Evolutionary conservation across 2,888 invertebrate species (phyloP).

Genomic region (Agrilus cyanescens): DNA sequence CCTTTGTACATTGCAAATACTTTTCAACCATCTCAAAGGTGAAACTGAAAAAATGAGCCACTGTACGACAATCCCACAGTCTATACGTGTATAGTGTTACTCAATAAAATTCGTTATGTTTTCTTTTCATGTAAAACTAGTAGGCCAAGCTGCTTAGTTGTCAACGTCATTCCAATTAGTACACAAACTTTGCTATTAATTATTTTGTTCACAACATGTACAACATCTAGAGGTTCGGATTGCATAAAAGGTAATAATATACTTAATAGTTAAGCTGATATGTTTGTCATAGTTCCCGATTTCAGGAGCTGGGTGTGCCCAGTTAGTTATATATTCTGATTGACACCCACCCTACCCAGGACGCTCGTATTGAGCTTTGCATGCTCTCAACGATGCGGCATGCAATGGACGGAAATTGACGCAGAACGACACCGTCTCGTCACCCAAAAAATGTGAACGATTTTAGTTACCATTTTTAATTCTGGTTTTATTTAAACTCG

Average conservation of each 20-base stretch:
- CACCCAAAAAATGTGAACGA: conserved; percentile 7
- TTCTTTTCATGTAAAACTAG: no score
- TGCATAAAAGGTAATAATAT: conserved; percentile 39
- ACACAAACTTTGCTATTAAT: no score
- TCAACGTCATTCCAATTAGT: no score
- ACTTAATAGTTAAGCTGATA: conserved; percentile 56
- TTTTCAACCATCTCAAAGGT: no score
- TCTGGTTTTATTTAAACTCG: not conserved
- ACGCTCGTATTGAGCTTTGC: conserved; percentile 33
- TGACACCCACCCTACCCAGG: conserved; percentile 36
- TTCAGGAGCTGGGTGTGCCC: conserved; percentile 29
- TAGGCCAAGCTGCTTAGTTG: no score
- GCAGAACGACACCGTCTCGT: conserved; percentile 27
- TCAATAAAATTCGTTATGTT: no score
- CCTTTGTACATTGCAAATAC: no score
- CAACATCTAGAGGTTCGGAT: conserved; percentile 33
- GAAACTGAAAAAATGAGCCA: no score
- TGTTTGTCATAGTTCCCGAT: conserved; percentile 60
- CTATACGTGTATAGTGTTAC: no score
- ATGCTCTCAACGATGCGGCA: conserved; percentile 26
- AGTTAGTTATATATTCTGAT: conserved; percentile 31
- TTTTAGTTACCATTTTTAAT: not conserved
- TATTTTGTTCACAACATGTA: no score
- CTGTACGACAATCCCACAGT: no score
- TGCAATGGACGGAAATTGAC: conserved; percentile 39